Conservation (phyloP, 2,113 vertebrate species). For the Malaclemys terrapin region DNA sequence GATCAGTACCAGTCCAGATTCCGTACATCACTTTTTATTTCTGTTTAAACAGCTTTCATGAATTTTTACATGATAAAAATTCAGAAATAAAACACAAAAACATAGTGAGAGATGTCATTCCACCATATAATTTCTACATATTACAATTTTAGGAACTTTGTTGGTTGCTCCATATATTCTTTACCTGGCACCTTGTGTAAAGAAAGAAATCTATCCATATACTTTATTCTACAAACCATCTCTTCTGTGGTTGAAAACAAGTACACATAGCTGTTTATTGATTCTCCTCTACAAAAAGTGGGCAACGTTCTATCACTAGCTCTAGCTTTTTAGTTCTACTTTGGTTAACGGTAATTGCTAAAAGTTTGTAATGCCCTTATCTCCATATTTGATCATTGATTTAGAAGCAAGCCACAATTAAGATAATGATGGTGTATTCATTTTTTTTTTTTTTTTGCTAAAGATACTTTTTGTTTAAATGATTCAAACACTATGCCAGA, state of each 20-base stretch:
- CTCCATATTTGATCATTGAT: neutral
- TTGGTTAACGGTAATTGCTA: neutral
- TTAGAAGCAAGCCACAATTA: neutral
- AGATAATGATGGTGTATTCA: neutral
- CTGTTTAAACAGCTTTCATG: neutral
- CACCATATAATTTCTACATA: neutral
- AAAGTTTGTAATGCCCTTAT: neutral
- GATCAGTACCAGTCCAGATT: neutral
- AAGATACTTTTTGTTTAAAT: neutral
- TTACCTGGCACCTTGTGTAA: neutral
- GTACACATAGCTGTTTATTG: too few relatives aligned
- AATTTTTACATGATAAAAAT: neutral
- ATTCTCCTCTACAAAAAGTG: neutral
- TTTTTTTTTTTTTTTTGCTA: neutral
- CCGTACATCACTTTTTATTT: neutral
- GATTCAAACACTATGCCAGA: neutral
- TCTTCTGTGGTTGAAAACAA: neutral
- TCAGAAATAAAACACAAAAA: neutral
- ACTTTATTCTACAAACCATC: neutral
- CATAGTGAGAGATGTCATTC: neutral
- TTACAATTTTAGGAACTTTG: neutral
- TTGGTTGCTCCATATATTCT: neutral
- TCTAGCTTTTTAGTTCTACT: neutral
- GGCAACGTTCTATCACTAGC: neutral
- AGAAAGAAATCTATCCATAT: neutral